Evolutionary conservation across 2,888 invertebrate species (phyloP), one percentile per base, ranked within the genome.

Genomic region (Galerucella calmariensis): DNA sequence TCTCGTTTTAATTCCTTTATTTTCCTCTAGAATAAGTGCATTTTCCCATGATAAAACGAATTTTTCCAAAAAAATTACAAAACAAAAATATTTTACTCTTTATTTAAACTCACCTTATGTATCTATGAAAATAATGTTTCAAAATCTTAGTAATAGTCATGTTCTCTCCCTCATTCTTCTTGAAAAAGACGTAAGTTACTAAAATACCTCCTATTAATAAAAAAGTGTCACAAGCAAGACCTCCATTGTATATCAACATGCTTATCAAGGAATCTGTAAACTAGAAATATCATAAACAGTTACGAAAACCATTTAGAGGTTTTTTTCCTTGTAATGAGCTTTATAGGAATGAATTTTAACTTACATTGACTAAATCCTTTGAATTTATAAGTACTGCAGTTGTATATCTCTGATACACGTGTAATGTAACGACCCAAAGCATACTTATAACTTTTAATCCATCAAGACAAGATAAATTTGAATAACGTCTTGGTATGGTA

Each of bases 121-220:
- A 67, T 59, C 74, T 48, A 41, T 74, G 74, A 24, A 74, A 14
- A 58, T 74, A 74, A 66, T 71, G 70, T 41, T 51, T 27, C 11
- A 67, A 14, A n/a, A 71, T 53, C 24, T 27, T 27, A 16, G 35
- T 61, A 24, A 65, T 6, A 1, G 61, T 67, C 44, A 67, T 56
- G 12, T n/a, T 58, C 1, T 46, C 11, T n/a, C 9, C 27, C 1
- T 20, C 56, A 74, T 82, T 82, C 62, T 82, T 78, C 79, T 85
- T 86, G 3, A 88, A 76, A 75, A 87, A 86, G 1, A 85, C 77
- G 72, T 89, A 90, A 2, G 90, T 88, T 72, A 89, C 88, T 0
- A 92, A 84, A 56, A 92, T 84, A 6, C 92, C 92, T 79, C 91
- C 91, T 79, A 92, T 84, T 24, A 90, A 84, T 81, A 92, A 91